These are phyloP conservation scores for Azemiops feae DNA, from an alignment of 2,113 vertebrate species.

Conservation along the genomic window DNA sequence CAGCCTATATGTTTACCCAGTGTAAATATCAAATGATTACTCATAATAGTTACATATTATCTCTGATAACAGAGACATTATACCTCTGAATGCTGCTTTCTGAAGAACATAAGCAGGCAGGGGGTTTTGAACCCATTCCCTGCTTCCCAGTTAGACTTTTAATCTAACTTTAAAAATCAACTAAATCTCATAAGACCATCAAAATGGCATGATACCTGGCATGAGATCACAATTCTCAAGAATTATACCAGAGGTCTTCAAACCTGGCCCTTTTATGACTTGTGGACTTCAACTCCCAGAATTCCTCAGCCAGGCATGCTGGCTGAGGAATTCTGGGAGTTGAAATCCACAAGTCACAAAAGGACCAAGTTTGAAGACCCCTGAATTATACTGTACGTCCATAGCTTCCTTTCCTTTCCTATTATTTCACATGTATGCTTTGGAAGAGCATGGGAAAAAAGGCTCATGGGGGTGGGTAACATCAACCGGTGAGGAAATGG, in stretches of 20 bases:
- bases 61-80: not conserved
- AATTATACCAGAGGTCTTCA: not conserved
- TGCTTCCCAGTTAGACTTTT: not conserved
- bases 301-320: no score
- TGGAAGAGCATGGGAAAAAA: not conserved
- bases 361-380: no score
- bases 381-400: not conserved
- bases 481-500: not conserved
- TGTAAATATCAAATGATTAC: not conserved
- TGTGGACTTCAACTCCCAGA: no score
- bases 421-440: not conserved
- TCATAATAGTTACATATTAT: not conserved
- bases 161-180: not conserved
- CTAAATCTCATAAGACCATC: not conserved
- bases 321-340: no score
- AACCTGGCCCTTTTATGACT: no score
- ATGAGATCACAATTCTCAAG: not conserved
- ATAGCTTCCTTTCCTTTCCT: not conserved
- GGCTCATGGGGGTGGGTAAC: not conserved
- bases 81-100: not conserved
- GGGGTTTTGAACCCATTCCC: not conserved
- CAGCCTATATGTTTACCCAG: conserved; percentile 26
- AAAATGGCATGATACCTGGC: not conserved
- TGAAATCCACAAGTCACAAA: no score
- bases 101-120: not conserved